phyloP scores from a whole-genome alignment of 2,113 vertebrate species.

The Pomatostomus ruficeps region DNA sequence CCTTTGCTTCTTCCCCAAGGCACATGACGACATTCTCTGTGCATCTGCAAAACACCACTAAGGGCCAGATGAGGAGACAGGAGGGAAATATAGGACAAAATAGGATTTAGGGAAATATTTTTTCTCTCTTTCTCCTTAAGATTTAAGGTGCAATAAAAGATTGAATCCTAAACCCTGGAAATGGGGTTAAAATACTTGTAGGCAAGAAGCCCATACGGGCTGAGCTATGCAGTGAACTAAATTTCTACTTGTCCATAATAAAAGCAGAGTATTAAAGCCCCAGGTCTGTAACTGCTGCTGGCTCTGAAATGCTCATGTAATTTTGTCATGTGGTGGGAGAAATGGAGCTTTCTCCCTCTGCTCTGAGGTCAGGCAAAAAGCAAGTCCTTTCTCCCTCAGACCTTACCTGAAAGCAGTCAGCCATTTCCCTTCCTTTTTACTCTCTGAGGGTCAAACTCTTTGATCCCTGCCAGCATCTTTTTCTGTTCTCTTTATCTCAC shows the following conservation, averaged over 20 bases:
- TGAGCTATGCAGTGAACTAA: neutral
- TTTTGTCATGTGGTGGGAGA: neutral
- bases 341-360: neutral
- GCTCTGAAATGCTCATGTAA: neutral
- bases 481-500: conserved; percentile 10
- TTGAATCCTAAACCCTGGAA: neutral
- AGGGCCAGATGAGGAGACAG: neutral
- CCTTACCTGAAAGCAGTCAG: neutral
- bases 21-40: neutral
- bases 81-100: neutral
- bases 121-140: neutral
- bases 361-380: neutral
- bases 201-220: neutral
- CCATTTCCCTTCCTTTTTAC: neutral
- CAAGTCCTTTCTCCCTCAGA: neutral
- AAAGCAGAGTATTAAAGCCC: neutral
- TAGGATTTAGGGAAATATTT: neutral
- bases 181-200: neutral
- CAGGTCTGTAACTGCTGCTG: neutral
- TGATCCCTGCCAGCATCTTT: conserved; percentile 12
- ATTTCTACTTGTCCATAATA: neutral
- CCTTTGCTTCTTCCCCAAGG: neutral
- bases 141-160: neutral
- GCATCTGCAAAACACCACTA: neutral
- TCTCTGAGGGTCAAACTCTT: conserved; percentile 29